Conservation (phyloP, 2,797 vertebrate genomes). For the Syngnathus acus region DNA sequence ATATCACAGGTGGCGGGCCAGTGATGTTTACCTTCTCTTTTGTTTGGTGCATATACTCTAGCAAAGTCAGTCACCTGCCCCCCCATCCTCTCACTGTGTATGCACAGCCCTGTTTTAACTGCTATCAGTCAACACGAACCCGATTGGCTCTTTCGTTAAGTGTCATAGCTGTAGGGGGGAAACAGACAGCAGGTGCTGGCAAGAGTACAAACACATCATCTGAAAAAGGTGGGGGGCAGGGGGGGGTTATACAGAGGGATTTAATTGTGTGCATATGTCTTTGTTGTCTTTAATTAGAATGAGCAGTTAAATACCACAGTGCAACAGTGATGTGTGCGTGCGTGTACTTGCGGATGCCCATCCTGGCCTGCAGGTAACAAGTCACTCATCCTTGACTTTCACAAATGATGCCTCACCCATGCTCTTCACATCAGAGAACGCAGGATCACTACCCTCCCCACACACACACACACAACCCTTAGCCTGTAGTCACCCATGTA, state of each 20-base stretch:
- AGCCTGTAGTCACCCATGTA: no score
- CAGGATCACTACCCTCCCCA: constrained; percentile 26
- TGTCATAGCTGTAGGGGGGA: constrained; percentile 13
- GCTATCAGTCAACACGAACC: constrained; percentile 23
- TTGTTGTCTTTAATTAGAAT: constrained; percentile 1
- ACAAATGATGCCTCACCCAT: constrained; percentile 51
- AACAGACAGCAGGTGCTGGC: constrained; percentile 23
- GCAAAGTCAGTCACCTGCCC: constrained; percentile 34
- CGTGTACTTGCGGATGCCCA: background rate
- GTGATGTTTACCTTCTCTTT: constrained; percentile 29
- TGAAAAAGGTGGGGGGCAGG: constrained; percentile 8
- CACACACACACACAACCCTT: no score
- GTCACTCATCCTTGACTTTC: constrained; percentile 23
- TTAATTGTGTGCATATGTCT: background rate
- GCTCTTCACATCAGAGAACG: constrained; percentile 26
- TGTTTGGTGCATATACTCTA: constrained; percentile 17
- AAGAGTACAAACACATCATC: constrained; percentile 31
- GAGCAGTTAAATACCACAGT: background rate
- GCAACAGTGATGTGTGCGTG: background rate
- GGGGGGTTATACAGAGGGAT: constrained; percentile 3
- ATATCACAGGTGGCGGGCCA: background rate
- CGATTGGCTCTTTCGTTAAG: constrained; percentile 21
- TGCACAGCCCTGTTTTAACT: constrained; percentile 9
- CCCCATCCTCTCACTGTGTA: constrained; percentile 14
- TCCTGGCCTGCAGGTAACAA: constrained; percentile 35